Percentiles rank a stretch among this genome's conserved stretches.
phyloP scores from a whole-genome alignment of 2,113 vertebrate species.

The Eidolon helvum region DNA sequence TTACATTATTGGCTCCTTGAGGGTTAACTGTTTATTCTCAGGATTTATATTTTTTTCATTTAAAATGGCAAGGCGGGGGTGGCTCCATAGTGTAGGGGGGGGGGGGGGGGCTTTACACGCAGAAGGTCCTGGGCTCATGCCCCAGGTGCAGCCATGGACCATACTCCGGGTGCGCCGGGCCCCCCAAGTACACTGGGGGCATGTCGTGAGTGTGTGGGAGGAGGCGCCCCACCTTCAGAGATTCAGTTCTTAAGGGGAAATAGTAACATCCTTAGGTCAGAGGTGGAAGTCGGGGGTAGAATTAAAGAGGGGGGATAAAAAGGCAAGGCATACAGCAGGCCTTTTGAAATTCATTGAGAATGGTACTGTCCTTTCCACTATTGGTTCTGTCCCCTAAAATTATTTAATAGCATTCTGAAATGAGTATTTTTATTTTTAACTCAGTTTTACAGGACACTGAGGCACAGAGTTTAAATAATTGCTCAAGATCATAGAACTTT shows the following conservation, averaged over 20 bases:
- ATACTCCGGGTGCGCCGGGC: too few relatives aligned
- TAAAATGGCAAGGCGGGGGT: neutral
- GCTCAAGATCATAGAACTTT: neutral
- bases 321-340: neutral
- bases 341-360: neutral
- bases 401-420: neutral
- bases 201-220: too few relatives aligned
- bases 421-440: neutral
- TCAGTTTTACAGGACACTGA: neutral
- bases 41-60: neutral
- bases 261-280: too few relatives aligned
- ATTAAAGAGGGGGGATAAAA: neutral
- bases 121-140: too few relatives aligned
- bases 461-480: neutral
- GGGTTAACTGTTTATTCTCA: neutral
- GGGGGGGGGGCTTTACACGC: too few relatives aligned
- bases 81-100: too few relatives aligned
- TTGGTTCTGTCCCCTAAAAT: conserved; percentile 6
- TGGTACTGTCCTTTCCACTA: neutral
- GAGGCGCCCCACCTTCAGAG: too few relatives aligned
- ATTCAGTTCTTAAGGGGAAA: too few relatives aligned
- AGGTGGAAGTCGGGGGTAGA: too few relatives aligned
- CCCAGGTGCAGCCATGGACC: too few relatives aligned
- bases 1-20: neutral
- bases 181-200: too few relatives aligned